Conservation (phyloP, 2,888 invertebrate species). For the Sisyra terminalis region DNA sequence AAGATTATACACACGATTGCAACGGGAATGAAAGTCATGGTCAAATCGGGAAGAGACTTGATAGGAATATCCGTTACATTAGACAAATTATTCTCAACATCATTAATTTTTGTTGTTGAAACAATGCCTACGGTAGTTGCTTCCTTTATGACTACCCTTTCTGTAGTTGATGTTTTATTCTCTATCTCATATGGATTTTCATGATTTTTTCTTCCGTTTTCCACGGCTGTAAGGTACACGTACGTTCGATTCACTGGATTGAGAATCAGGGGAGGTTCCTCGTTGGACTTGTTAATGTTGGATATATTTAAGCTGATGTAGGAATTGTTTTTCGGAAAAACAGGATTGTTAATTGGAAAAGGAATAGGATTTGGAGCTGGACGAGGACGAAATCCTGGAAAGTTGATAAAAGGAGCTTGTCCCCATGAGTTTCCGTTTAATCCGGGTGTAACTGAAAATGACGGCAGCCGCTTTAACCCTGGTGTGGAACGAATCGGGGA, state of each 20-base stretch:
- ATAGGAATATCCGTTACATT: slow-evolving; percentile 22
- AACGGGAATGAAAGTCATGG: slow-evolving; percentile 52
- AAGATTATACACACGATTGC: slow-evolving; percentile 53
- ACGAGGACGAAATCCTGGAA: slow-evolving; percentile 6
- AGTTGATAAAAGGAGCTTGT: neutral
- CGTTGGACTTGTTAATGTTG: too few relatives aligned
- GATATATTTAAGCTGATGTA: too few relatives aligned
- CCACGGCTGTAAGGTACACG: neutral
- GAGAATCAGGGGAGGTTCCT: too few relatives aligned
- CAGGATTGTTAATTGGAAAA: neutral
- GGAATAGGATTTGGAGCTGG: neutral
- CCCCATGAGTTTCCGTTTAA: neutral
- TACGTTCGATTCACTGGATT: neutral
- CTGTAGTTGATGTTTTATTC: neutral
- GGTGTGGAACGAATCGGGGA: slow-evolving; percentile 14
- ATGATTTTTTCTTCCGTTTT: neutral
- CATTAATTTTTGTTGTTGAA: slow-evolving; percentile 3
- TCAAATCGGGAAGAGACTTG: slow-evolving; percentile 32
- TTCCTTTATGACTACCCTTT: slow-evolving; percentile 1
- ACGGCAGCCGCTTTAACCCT: too few relatives aligned
- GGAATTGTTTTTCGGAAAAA: too few relatives aligned
- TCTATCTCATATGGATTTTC: neutral
- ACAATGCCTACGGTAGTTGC: neutral
- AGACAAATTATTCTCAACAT: slow-evolving; percentile 1
- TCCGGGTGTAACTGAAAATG: neutral